These are phyloP conservation scores for Branchinecta lindahli DNA, from an alignment of 1,140 invertebrate genomes.

Conservation along the genomic window DNA sequence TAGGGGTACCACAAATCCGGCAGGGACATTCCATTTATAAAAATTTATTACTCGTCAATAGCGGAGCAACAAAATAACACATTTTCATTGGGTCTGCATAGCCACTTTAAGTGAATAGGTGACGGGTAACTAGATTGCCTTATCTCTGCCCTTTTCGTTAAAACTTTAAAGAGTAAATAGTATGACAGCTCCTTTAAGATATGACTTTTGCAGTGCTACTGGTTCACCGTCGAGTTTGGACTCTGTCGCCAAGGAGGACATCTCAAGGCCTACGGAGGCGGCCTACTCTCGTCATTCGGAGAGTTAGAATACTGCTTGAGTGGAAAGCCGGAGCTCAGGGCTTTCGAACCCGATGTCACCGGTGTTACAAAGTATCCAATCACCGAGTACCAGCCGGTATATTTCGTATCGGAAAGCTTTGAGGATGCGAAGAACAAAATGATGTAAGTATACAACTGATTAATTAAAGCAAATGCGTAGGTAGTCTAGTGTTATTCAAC, in stretches of 20 bases:
- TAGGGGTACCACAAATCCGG: too few relatives aligned
- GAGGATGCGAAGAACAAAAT: constrained; percentile 91
- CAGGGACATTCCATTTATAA: too few relatives aligned
- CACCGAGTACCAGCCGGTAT: constrained; percentile 89
- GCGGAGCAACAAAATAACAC: too few relatives aligned
- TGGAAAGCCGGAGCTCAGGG: constrained; percentile 61
- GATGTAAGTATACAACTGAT: constrained; percentile 49
- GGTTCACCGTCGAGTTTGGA: constrained; percentile 97
- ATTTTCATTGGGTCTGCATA: too few relatives aligned
- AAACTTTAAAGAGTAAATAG: too few relatives aligned
- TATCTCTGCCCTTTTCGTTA: too few relatives aligned
- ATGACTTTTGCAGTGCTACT: constrained; percentile 64
- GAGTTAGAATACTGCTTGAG: constrained; percentile 85
- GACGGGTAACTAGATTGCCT: too few relatives aligned
- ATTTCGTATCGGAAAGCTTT: constrained; percentile 89
- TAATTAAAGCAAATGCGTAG: too few relatives aligned
- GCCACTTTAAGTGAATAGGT: too few relatives aligned
- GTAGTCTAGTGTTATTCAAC: too few relatives aligned
- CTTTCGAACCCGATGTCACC: constrained; percentile 75
- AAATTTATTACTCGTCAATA: too few relatives aligned
- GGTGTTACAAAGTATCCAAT: constrained; percentile 83
- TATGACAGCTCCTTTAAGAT: too few relatives aligned
- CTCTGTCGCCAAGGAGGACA: constrained; percentile 78
- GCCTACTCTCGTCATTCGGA: constrained; percentile 87
- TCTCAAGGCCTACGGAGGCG: constrained; percentile 88